These are phyloP conservation scores for Heterodera schachtii DNA, from an alignment of 1,140 invertebrate genomes.

Conservation along the genomic window DNA sequence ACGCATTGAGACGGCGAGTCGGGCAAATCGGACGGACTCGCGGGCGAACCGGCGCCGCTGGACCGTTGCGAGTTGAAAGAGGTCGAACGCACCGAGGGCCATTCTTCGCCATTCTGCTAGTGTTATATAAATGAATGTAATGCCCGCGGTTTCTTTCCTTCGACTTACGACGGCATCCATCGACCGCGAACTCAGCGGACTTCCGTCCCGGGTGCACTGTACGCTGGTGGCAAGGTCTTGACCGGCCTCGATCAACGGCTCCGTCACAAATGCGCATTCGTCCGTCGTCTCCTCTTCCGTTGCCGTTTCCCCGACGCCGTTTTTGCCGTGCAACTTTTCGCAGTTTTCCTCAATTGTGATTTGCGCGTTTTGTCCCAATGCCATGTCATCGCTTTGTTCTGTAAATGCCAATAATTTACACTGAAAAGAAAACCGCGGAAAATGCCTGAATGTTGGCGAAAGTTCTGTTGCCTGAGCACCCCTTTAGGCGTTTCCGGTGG, in stretches of 20 bases:
- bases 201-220: constrained; percentile 17
- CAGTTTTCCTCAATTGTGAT: neutral
- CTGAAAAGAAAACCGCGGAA: neutral
- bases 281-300: neutral
- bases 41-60: constrained; percentile 33
- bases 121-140: neutral
- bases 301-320: neutral
- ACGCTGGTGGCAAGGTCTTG: constrained; percentile 23
- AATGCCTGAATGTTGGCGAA: neutral
- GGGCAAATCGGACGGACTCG: constrained; percentile 34
- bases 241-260: neutral
- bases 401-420: neutral
- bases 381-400: neutral
- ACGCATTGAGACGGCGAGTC: constrained; percentile 40
- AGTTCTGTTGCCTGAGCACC: constrained; percentile 6
- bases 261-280: constrained; percentile 4
- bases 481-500: constrained; percentile 4
- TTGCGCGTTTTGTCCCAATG: neutral
- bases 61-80: constrained; percentile 9
- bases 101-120: constrained; percentile 2
- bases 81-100: constrained; percentile 12
- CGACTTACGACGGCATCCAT: neutral
- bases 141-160: neutral
- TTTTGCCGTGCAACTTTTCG: neutral
- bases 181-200: constrained; percentile 10